These are phyloP conservation scores for Autographa pulchrina DNA, from an alignment of 2,888 invertebrate genomes.

Conservation along the genomic window DNA sequence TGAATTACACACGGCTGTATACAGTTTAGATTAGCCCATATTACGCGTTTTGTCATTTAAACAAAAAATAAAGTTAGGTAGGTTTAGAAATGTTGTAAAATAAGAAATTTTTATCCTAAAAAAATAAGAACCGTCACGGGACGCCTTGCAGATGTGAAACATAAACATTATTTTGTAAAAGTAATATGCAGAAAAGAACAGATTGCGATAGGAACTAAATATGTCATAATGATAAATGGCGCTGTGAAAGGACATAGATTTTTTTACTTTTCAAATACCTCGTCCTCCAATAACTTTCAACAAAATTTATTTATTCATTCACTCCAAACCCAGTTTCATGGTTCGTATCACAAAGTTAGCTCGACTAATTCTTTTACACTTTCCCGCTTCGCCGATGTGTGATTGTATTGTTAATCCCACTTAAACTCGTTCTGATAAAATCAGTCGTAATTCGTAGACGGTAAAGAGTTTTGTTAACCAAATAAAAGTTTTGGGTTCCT, in stretches of 20 bases:
- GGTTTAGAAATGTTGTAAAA: no score
- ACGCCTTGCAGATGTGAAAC: no score
- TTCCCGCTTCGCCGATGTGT: not conserved
- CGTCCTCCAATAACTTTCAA: no score
- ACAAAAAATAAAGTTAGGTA: no score
- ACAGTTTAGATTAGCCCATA: not conserved
- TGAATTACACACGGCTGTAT: not conserved
- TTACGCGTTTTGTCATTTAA: not conserved
- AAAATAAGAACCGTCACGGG: no score
- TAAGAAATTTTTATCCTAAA: no score
- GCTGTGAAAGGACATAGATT: no score
- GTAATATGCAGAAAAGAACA: no score
- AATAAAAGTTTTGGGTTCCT: constrained; percentile 6
- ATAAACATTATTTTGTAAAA: no score
- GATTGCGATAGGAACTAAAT: no score
- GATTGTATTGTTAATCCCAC: constrained; percentile 3
- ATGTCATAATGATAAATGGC: no score
- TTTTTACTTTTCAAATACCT: no score
- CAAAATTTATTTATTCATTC: not conserved
- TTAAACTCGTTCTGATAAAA: not conserved
- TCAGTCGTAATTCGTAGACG: not conserved
- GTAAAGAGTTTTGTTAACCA: not conserved
- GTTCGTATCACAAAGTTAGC: not conserved
- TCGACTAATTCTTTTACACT: not conserved
- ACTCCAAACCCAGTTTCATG: not conserved